phyloP scores from a whole-genome alignment of 2,797 vertebrate genomes.

The Rhinophrynus dorsalis region DNA sequence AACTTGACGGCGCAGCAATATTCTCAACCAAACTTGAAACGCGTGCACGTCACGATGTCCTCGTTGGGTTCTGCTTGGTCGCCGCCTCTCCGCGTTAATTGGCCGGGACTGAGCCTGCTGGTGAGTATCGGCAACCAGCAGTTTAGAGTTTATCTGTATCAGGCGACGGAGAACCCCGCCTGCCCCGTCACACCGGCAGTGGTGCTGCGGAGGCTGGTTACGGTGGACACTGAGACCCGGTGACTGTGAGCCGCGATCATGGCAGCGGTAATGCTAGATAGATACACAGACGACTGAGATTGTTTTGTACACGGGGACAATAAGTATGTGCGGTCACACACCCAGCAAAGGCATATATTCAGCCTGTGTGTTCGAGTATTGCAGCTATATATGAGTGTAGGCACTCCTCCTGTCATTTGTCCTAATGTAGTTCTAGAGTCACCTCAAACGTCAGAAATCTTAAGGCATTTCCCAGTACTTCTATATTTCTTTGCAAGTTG shows the following conservation, averaged over 20 bases:
- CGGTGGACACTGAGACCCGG: not conserved
- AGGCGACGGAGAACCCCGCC: slow-evolving; percentile 12
- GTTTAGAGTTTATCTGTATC: slow-evolving; percentile 26
- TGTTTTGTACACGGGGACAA: not conserved
- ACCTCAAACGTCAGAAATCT: no score
- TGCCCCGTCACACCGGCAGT: slow-evolving; percentile 8
- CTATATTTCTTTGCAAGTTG: no score
- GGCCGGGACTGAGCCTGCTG: slow-evolving; percentile 29
- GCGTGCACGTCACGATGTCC: not conserved
- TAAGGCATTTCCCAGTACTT: no score
- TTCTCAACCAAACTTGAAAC: not conserved
- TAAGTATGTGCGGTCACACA: not conserved
- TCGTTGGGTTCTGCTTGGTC: not conserved
- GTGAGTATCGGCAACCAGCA: slow-evolving; percentile 45
- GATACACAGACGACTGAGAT: not conserved
- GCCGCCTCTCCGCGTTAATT: slow-evolving; percentile 4
- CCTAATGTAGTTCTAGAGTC: no score
- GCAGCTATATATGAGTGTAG: no score
- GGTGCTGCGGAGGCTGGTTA: not conserved
- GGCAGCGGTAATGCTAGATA: not conserved
- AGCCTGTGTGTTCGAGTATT: no score
- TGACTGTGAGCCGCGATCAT: not conserved
- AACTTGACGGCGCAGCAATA: not conserved
- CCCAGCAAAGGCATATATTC: not conserved
- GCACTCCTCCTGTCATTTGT: no score